A percentile compares a stretch with the other conserved stretches of the same genome.
These are phyloP conservation scores for Cydia fagiglandana DNA, from an alignment of 1,140 invertebrate genomes.

Conservation along the genomic window DNA sequence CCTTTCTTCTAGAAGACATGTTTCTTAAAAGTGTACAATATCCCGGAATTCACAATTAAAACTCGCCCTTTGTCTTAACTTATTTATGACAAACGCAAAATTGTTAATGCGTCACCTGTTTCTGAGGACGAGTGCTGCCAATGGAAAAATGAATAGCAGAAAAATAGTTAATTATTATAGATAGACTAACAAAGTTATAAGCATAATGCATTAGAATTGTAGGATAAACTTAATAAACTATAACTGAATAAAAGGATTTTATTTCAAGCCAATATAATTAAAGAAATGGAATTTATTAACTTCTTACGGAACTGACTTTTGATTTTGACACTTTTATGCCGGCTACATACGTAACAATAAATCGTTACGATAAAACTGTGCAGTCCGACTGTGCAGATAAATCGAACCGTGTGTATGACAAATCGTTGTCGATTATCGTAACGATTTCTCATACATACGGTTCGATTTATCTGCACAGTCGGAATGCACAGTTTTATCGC, in stretches of 20 bases:
- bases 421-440: no score
- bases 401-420: no score
- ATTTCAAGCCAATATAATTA: no score
- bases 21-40: slow-evolving; percentile 65
- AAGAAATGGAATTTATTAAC: neutral
- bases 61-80: slow-evolving; percentile 71
- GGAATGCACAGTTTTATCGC: no score
- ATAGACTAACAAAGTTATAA: neutral
- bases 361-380: no score
- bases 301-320: neutral
- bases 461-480: no score
- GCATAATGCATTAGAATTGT: no score
- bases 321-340: neutral
- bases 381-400: no score
- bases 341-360: no score
- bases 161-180: neutral
- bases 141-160: slow-evolving; percentile 30
- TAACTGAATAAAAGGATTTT: no score
- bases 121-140: slow-evolving; percentile 53
- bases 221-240: no score
- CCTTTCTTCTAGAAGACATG: slow-evolving; percentile 97
- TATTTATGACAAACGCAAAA: slow-evolving; percentile 75
- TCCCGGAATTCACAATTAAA: slow-evolving; percentile 65
- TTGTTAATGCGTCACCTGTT: slow-evolving; percentile 79
- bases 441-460: no score